These are phyloP conservation scores for Myotis findleyi DNA, from an alignment of 2,797 vertebrate species.

Conservation along the genomic window DNA sequence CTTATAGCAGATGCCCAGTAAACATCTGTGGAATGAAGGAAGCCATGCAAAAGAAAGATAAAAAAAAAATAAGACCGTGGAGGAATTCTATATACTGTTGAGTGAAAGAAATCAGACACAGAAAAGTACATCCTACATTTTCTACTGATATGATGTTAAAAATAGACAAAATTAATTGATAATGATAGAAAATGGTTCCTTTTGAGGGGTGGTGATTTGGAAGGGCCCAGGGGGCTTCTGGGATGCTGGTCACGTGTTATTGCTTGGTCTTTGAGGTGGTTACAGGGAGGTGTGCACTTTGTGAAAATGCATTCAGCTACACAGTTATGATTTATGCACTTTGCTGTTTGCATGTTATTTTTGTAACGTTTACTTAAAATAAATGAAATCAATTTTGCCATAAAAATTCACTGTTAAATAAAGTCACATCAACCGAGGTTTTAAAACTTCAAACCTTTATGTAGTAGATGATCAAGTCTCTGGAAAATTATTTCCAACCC, in stretches of 20 bases:
- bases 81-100: background rate
- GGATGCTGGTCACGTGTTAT: background rate
- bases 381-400: background rate
- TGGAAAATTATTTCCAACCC: conserved; percentile 1
- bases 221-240: background rate
- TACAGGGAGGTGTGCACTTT: background rate
- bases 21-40: conserved; percentile 18
- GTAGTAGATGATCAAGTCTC: background rate
- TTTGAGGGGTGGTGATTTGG: background rate
- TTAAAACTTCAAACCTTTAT: background rate
- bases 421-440: background rate
- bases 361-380: background rate
- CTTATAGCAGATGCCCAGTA: background rate
- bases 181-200: background rate
- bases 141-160: background rate
- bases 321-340: background rate
- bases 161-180: background rate
- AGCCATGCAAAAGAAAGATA: conserved; percentile 11
- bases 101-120: background rate
- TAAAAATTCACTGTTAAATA: background rate
- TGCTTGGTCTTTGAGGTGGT: background rate
- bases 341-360: background rate
- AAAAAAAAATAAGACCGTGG: conserved; percentile 2
- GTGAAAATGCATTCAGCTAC: background rate
- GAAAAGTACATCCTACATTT: background rate